Percentiles rank a stretch among this genome's conserved stretches.
These are phyloP conservation scores for Melanophora roralis DNA, from an alignment of 2,888 invertebrate genomes.

Conservation along the genomic window DNA sequence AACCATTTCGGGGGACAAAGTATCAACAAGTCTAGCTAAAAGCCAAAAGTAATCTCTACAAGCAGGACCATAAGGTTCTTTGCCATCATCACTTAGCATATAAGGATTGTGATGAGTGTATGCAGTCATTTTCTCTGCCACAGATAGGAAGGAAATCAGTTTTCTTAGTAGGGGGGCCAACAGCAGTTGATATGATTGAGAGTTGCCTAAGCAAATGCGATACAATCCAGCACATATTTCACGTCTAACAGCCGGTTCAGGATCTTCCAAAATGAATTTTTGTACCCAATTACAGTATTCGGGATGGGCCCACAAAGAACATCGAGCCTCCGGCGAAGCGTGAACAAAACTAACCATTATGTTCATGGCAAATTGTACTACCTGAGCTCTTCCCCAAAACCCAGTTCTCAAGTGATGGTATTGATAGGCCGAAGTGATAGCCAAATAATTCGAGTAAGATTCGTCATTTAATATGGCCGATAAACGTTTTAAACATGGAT, in stretches of 20 bases:
- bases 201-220: slow-evolving; percentile 86
- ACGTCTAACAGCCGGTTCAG: slow-evolving; percentile 92
- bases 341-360: slow-evolving; percentile 95
- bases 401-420: slow-evolving; percentile 93
- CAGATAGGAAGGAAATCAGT: slow-evolving; percentile 87
- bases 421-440: slow-evolving; percentile 75
- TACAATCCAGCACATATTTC: slow-evolving; percentile 96
- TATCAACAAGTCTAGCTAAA: slow-evolving; percentile 91
- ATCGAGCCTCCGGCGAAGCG: slow-evolving; percentile 87
- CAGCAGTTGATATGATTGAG: slow-evolving; percentile 79
- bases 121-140: slow-evolving; percentile 89
- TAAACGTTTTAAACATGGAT: slow-evolving; percentile 88
- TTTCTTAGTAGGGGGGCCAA: slow-evolving; percentile 89
- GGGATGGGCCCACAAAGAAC: slow-evolving; percentile 85
- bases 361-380: slow-evolving; percentile 94
- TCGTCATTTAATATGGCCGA: slow-evolving; percentile 92
- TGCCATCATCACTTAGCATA: slow-evolving; percentile 79
- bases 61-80: slow-evolving; percentile 95
- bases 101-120: slow-evolving; percentile 75
- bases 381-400: slow-evolving; percentile 94
- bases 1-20: slow-evolving; percentile 87
- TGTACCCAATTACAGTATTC: slow-evolving; percentile 90
- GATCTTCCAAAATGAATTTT: slow-evolving; percentile 91
- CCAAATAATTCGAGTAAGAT: slow-evolving; percentile 80
- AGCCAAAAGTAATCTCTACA: slow-evolving; percentile 97